phyloP scores from a whole-genome alignment of 2,888 invertebrate species.

The Malthinus flaveolus region DNA sequence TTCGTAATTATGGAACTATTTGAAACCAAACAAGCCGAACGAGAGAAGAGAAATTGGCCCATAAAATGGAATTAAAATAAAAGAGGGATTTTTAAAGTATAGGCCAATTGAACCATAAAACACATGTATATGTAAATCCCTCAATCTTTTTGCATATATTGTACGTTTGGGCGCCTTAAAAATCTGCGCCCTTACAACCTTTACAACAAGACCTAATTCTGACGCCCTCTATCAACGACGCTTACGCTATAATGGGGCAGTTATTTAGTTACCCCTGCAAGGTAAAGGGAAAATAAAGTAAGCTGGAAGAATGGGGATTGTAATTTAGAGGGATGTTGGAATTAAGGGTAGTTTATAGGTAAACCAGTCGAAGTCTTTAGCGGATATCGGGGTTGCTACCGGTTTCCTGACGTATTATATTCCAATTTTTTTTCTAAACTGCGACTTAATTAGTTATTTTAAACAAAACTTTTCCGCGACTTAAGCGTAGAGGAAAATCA shows the following conservation, averaged over 20 bases:
- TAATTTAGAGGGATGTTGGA: slow-evolving; percentile 59
- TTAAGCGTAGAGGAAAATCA: slow-evolving; percentile 34
- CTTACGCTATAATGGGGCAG: slow-evolving; percentile 55
- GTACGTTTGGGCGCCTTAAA: slow-evolving; percentile 47
- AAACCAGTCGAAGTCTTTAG: slow-evolving; percentile 53
- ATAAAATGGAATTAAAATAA: slow-evolving; percentile 50
- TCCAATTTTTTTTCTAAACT: neutral
- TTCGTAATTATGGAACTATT: neutral
- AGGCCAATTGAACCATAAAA: slow-evolving; percentile 51
- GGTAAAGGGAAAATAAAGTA: slow-evolving; percentile 55
- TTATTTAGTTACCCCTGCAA: slow-evolving; percentile 55
- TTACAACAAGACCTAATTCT: slow-evolving; percentile 38
- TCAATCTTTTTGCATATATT: slow-evolving; percentile 50
- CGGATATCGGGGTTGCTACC: slow-evolving; percentile 30
- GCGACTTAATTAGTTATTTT: neutral
- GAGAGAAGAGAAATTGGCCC: slow-evolving; percentile 12
- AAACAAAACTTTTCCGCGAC: neutral
- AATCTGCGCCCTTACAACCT: slow-evolving; percentile 38
- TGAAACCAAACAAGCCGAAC: neutral
- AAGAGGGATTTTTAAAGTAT: slow-evolving; percentile 44
- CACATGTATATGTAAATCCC: slow-evolving; percentile 55
- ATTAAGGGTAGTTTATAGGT: slow-evolving; percentile 60
- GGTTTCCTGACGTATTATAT: slow-evolving; percentile 20
- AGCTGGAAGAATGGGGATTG: slow-evolving; percentile 57
- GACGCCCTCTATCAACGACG: slow-evolving; percentile 37